These are phyloP conservation scores for Littorina saxatilis DNA, from an alignment of 1,140 invertebrate species.

Conservation along the genomic window DNA sequence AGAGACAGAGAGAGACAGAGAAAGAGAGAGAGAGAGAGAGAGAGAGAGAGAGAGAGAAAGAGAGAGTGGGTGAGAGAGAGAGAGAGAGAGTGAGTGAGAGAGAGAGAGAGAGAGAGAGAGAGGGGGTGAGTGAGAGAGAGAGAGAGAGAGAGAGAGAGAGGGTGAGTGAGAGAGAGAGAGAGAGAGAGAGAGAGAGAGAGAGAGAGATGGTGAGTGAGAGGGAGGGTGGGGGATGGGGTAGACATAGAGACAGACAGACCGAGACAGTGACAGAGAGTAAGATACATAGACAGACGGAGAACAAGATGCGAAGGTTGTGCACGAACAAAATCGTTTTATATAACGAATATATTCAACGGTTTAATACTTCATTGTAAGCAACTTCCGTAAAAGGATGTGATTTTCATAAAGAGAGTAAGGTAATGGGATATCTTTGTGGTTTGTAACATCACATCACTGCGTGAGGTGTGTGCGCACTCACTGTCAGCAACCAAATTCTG, in stretches of 20 bases:
- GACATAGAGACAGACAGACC: background rate
- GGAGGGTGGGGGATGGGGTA: background rate
- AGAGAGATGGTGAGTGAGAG: no score
- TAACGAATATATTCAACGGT: no score
- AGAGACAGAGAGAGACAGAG: conserved; percentile 22
- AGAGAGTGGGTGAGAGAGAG: no score
- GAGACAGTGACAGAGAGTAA: background rate
- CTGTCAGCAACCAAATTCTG: no score
- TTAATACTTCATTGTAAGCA: no score
- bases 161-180: background rate
- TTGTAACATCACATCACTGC: no score
- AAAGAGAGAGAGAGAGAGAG: conserved; percentile 9
- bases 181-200: conserved; percentile 9
- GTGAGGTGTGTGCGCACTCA: no score
- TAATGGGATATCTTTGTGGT: background rate
- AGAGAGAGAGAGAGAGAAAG: conserved; percentile 25
- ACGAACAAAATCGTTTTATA: no score
- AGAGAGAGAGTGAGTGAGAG: conserved; percentile 22
- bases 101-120: background rate
- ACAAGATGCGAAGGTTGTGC: background rate
- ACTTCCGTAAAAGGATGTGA: conserved; percentile 11
- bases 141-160: no score
- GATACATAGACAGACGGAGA: background rate
- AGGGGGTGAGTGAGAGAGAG: no score
- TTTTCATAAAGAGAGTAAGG: conserved; percentile 7